Evolutionary conservation across 1,140 invertebrate genomes (phyloP), one percentile per base, ranked within the genome.

Genomic region (Meloidogyne floridensis): DNA sequence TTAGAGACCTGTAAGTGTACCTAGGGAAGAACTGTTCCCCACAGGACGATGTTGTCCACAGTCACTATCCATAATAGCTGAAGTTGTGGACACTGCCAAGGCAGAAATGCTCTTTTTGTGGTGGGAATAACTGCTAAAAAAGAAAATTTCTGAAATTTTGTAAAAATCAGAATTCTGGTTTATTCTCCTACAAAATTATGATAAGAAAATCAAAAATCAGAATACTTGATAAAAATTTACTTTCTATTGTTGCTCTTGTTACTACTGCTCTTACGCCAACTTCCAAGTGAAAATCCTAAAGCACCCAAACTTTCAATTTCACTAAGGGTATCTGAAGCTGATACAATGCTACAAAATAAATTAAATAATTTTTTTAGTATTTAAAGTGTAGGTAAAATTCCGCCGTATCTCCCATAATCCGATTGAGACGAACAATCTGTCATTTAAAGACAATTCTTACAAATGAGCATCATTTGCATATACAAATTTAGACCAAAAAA

Each of bases 271-370:
- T 84, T 84, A 43, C 70, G 70, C 86, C 84, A 88, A 42, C 72
- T 82, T 47, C 87, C 87, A n/a, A 89, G 74, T 47, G 86, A 87
- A 80, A 89, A 89, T 69, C 87, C 87, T n/a, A 89, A 72, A 13
- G 87, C 84, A 42, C 87, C 87, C 32, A 89, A 76, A 75, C 82
- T 82, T 75, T 90, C 88, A 13, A 89, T 84, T 69, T 89, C 87
- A 47, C 82, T 86, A 11, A 79, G 54, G 2, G 89, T 87, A 77
- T 88, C 87, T 4, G 88, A 89, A 13, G 85, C 82, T 0, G 87
- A 90, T 0, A 89, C 80, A 11, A 89, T 85, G 74, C 87, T 88
- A 43, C 80, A 90, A 83, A 69, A 54, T 18, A 42, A 9, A 51
- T 7, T 5, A 84, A 80, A 15, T 13, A 59, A n/a, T 42, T 47